Evolutionary conservation across 1,140 invertebrate species (phyloP).

Genomic region (Macrosteles quadrilineatus): DNA sequence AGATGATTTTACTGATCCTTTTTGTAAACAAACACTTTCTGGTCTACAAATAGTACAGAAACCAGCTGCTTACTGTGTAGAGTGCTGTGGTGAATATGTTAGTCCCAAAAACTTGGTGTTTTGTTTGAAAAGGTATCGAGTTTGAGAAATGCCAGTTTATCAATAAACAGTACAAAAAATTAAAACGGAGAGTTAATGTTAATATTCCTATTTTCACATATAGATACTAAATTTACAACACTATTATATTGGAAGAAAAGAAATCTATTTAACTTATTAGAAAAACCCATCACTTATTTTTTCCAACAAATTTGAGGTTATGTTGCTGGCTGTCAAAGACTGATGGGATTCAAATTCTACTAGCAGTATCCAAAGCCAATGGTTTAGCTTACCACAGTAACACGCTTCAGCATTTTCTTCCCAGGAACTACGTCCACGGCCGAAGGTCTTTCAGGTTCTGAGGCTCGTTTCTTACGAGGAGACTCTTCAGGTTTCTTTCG

Average conservation of each 20-base stretch:
- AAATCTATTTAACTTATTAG: background rate
- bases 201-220: background rate
- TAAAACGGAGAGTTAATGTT: too few species aligned
- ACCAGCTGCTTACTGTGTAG: background rate
- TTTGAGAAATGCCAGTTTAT: background rate
- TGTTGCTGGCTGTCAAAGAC: background rate
- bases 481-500: slow-evolving; percentile 1
- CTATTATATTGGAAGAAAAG: background rate
- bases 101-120: background rate
- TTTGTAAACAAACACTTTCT: background rate
- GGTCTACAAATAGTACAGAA: background rate
- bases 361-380: too few species aligned
- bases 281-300: background rate
- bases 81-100: background rate
- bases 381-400: background rate
- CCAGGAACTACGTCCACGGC: background rate
- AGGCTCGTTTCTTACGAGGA: background rate
- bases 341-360: background rate
- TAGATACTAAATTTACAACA: background rate
- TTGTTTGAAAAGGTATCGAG: background rate
- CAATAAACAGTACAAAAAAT: background rate
- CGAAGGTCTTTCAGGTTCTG: background rate
- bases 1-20: background rate
- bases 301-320: background rate
- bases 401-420: background rate